A percentile compares a stretch with the other conserved stretches of the same genome.
These are phyloP conservation scores for Ophion obscuratus DNA, from an alignment of 2,888 invertebrate genomes.

Conservation along the genomic window DNA sequence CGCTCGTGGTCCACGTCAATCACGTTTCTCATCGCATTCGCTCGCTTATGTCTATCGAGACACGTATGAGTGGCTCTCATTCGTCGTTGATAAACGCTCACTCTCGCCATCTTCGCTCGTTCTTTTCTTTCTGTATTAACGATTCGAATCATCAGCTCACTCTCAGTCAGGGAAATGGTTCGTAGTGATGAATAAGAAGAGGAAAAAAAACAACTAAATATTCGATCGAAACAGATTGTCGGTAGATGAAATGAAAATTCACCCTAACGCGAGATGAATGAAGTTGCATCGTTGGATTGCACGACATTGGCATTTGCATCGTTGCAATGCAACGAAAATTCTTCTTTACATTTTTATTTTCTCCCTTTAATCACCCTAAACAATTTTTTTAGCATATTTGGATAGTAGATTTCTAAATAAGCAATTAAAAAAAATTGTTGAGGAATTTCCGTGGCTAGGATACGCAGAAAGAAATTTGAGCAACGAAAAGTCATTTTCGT, in stretches of 20 bases:
- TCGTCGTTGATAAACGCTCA: slow-evolving; percentile 16
- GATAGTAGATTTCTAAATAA: too few species aligned
- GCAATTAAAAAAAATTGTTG: too few species aligned
- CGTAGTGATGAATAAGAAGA: neutral
- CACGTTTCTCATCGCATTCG: slow-evolving; percentile 39
- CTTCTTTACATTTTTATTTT: neutral
- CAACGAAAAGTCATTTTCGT: too few species aligned
- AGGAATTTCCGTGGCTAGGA: too few species aligned
- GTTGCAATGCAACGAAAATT: neutral
- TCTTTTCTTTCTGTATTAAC: slow-evolving; percentile 29
- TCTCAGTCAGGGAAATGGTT: neutral
- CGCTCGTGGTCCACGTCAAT: slow-evolving; percentile 74
- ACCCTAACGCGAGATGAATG: neutral
- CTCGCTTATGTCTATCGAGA: slow-evolving; percentile 18
- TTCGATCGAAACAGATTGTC: neutral
- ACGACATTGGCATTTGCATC: too few species aligned
- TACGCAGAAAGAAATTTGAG: too few species aligned
- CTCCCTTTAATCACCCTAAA: neutral
- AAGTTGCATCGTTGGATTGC: too few species aligned
- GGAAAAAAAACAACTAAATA: neutral
- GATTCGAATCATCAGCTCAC: slow-evolving; percentile 5
- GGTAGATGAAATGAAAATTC: neutral
- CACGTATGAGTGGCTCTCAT: slow-evolving; percentile 5
- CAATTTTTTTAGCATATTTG: neutral
- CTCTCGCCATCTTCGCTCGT: slow-evolving; percentile 18